These are phyloP conservation scores for Pogoniulus pusillus DNA, from an alignment of 2,797 vertebrate species.

Conservation along the genomic window DNA sequence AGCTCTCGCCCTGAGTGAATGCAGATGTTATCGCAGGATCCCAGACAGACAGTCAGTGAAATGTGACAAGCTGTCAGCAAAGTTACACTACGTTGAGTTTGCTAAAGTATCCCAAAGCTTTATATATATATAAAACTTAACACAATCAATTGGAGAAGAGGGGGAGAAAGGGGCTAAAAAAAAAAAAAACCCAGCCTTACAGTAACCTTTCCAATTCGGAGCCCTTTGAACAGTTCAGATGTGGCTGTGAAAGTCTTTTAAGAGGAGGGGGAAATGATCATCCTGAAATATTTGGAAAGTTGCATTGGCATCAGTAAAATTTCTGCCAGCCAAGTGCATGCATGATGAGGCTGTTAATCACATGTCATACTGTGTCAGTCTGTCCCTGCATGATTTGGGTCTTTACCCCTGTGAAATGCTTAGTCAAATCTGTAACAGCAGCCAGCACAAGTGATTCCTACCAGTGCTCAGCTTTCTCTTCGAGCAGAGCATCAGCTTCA, in stretches of 20 bases:
- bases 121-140: slow-evolving; percentile 50
- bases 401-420: slow-evolving; percentile 52
- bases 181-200: background rate
- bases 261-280: background rate
- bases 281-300: slow-evolving; percentile 17
- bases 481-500: background rate
- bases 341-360: slow-evolving; percentile 53
- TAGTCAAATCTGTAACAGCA: slow-evolving; percentile 60
- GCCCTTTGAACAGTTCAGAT: slow-evolving; percentile 21
- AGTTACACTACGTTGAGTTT: slow-evolving; percentile 83
- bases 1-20: slow-evolving; percentile 93
- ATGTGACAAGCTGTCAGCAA: slow-evolving; percentile 86
- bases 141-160: slow-evolving; percentile 15
- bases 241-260: slow-evolving; percentile 33
- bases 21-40: slow-evolving; percentile 93
- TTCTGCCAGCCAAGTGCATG: background rate
- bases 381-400: background rate
- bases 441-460: slow-evolving; percentile 15
- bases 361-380: slow-evolving; percentile 50
- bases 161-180: background rate
- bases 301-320: slow-evolving; percentile 20
- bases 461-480: slow-evolving; percentile 13
- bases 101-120: slow-evolving; percentile 81
- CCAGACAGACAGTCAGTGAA: slow-evolving; percentile 85
- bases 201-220: background rate